Evolutionary conservation across 92 coral and sea anemone species (phyloP).

Genomic region (Phenganax subtilis): DNA sequence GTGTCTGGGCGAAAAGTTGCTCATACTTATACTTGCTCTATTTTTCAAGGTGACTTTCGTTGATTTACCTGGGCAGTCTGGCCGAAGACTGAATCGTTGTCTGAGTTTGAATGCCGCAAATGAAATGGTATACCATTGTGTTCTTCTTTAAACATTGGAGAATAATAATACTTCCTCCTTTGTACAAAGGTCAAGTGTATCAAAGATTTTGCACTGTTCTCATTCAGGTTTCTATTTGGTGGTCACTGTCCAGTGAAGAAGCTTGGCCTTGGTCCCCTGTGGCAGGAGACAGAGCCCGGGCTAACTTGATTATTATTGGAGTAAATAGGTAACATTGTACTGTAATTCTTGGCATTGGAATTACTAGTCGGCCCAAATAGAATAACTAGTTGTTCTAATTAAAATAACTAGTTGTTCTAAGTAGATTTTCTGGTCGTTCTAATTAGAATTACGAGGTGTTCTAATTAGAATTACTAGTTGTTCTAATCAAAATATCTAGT

Average conservation of each 20-base stretch:
- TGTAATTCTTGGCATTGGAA: neutral
- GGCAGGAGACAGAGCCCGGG: conserved; percentile 85
- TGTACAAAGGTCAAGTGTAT: neutral
- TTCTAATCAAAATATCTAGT: too few species aligned
- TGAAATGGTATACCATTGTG: conserved; percentile 64
- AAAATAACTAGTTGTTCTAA: too few species aligned
- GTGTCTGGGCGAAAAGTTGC: neutral
- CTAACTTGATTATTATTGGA: conserved; percentile 78
- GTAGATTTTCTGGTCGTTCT: too few species aligned
- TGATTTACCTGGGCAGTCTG: conserved; percentile 82
- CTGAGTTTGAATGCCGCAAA: conserved; percentile 73
- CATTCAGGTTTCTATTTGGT: conserved; percentile 77
- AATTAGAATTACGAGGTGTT: too few species aligned
- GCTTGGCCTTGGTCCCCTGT: conserved; percentile 99
- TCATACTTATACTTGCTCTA: neutral
- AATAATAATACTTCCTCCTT: neutral
- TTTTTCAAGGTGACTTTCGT: conserved; percentile 54
- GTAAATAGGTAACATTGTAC: conserved; percentile 61
- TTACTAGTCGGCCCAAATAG: too few species aligned
- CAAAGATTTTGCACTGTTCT: neutral
- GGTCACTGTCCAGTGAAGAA: conserved; percentile 86
- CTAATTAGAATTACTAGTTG: too few species aligned
- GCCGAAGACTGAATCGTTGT: conserved; percentile 59
- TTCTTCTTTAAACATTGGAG: neutral
- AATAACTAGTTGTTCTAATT: too few species aligned